Evolutionary conservation across 2,888 invertebrate species (phyloP).

Genomic region (Callimorpha dominula): DNA sequence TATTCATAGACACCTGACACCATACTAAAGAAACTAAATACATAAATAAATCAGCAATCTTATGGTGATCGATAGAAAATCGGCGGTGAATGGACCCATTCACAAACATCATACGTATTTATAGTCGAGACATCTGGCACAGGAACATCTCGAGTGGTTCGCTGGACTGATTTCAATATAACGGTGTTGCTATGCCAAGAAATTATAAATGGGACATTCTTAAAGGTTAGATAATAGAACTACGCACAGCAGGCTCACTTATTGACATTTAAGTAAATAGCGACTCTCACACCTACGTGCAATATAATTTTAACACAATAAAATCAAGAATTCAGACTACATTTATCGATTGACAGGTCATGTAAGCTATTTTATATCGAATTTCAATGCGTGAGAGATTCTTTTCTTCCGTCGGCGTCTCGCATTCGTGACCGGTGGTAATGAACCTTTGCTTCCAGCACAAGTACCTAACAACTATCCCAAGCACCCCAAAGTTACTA

Average conservation of each 20-base stretch:
- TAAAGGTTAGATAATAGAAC: not conserved
- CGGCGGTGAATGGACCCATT: conserved; percentile 34
- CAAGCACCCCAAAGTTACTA: too few relatives aligned
- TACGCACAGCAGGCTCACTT: not conserved
- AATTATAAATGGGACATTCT: conserved; percentile 7
- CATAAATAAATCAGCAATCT: not conserved
- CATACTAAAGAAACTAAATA: not conserved
- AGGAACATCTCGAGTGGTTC: conserved; percentile 31
- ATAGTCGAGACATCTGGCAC: conserved; percentile 43
- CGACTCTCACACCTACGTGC: not conserved
- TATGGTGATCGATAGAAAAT: conserved; percentile 5
- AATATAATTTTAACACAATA: not conserved
- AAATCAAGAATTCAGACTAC: not conserved
- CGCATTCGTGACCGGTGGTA: too few relatives aligned
- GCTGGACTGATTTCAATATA: conserved; percentile 21
- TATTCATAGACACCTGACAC: not conserved
- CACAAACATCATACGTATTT: conserved; percentile 39
- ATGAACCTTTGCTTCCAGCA: too few relatives aligned
- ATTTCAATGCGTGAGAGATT: not conserved
- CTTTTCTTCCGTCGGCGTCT: too few relatives aligned
- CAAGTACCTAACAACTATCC: too few relatives aligned
- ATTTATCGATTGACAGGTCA: not conserved
- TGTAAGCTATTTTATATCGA: not conserved
- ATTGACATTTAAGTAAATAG: not conserved
- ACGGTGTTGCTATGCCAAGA: conserved; percentile 15